Conservation (phyloP, 2,888 invertebrate genomes). For the Andrena chrysosceles region DNA sequence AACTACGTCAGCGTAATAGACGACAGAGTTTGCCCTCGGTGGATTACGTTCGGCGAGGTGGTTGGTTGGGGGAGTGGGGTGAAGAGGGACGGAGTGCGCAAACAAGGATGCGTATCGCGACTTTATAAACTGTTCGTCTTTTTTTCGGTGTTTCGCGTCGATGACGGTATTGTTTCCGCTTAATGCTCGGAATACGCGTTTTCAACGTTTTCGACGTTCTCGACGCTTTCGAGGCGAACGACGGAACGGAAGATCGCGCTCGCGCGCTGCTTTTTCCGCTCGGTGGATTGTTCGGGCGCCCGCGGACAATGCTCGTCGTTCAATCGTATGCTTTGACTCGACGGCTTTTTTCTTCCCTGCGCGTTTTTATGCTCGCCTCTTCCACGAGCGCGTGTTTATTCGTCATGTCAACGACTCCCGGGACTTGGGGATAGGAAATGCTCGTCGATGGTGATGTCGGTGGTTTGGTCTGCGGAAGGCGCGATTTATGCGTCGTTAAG, state of each 20-base stretch:
- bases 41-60: constrained; percentile 34
- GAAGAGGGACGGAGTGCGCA: constrained; percentile 6
- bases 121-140: constrained; percentile 37
- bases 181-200: constrained; percentile 18
- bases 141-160: constrained; percentile 14
- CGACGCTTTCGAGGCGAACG: constrained; percentile 8
- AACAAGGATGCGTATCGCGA: constrained; percentile 25
- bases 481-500: too few species aligned
- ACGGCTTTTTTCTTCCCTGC: neutral
- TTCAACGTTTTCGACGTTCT: neutral
- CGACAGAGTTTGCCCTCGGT: constrained; percentile 46
- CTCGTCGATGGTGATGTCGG: neutral
- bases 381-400: neutral
- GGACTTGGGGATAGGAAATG: neutral
- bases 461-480: too few species aligned
- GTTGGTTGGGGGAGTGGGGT: neutral
- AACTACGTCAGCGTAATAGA: constrained; percentile 63
- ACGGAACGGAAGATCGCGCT: constrained; percentile 25
- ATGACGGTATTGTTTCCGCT: neutral
- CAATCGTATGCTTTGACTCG: neutral
- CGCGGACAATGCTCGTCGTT: constrained; percentile 15
- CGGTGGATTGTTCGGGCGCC: constrained; percentile 24
- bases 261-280: constrained; percentile 28
- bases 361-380: neutral
- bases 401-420: neutral